These are phyloP conservation scores for Potamilus streckersoni DNA, from an alignment of 1,140 invertebrate species.

Conservation along the genomic window DNA sequence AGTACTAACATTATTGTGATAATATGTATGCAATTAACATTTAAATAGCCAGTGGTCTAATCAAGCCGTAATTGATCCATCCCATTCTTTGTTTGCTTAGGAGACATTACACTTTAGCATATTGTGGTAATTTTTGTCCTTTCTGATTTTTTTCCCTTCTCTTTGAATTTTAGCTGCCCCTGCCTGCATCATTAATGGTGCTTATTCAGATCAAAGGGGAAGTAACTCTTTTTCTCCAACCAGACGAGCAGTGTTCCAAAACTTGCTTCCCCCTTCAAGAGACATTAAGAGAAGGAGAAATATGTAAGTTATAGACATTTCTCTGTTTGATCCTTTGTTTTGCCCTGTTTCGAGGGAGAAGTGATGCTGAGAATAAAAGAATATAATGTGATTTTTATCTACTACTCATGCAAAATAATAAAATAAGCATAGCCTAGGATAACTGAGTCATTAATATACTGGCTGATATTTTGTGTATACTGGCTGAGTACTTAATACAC, in stretches of 20 bases:
- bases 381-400: no score
- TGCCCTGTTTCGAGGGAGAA: no score
- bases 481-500: no score
- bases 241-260: slow-evolving; percentile 77
- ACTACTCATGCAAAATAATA: no score
- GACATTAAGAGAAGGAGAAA: slow-evolving; percentile 78
- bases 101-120: not conserved
- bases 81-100: not conserved
- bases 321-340: no score
- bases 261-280: slow-evolving; percentile 77
- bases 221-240: slow-evolving; percentile 75
- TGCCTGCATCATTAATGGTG: slow-evolving; percentile 77
- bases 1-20: no score
- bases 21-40: no score
- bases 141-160: slow-evolving; percentile 3
- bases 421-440: no score
- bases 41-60: not conserved
- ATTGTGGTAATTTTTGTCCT: not conserved
- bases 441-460: no score
- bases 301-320: slow-evolving; percentile 69
- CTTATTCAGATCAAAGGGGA: slow-evolving; percentile 80
- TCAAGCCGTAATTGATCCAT: not conserved
- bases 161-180: slow-evolving; percentile 71
- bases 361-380: no score
- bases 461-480: no score